Percentiles rank a stretch among this genome's conserved stretches.
Evolutionary conservation across 2,113 vertebrate species (phyloP).

Genomic region (Gopherus flavomarginatus): DNA sequence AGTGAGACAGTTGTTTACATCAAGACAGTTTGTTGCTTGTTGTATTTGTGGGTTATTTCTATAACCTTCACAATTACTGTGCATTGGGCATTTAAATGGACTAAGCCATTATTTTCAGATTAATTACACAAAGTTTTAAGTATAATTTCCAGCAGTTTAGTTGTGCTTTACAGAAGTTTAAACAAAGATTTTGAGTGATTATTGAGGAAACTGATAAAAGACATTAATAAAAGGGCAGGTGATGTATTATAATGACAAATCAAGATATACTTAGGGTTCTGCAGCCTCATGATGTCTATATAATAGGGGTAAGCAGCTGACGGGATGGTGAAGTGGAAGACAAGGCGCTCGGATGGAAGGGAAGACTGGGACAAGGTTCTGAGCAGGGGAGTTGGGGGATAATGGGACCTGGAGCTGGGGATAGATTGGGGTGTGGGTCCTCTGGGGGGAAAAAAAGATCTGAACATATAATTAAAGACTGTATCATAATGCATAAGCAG

Average conservation of each 20-base stretch:
- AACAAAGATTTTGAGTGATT: neutral
- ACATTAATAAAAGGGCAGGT: neutral
- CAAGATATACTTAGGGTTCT: neutral
- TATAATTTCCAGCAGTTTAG: neutral
- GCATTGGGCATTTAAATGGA: neutral
- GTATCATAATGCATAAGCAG: neutral
- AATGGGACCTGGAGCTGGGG: rapidly evolving
- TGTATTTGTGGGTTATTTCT: neutral
- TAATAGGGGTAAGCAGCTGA: neutral
- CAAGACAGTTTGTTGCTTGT: neutral
- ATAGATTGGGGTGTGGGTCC: neutral
- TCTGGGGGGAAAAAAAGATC: neutral
- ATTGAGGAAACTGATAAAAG: neutral
- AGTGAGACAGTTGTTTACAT: neutral
- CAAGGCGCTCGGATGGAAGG: neutral
- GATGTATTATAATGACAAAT: neutral
- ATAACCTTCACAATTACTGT: neutral
- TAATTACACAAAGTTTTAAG: neutral
- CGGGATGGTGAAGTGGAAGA: neutral
- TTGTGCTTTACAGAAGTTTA: neutral
- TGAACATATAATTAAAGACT: neutral
- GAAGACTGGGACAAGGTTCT: neutral
- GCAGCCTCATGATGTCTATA: neutral
- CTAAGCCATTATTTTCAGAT: neutral
- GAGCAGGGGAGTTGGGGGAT: rapidly evolving